Evolutionary conservation across 2,113 vertebrate species (phyloP), one percentile per base, ranked within the genome.

Genomic region (Camarhynchus parvulus): DNA sequence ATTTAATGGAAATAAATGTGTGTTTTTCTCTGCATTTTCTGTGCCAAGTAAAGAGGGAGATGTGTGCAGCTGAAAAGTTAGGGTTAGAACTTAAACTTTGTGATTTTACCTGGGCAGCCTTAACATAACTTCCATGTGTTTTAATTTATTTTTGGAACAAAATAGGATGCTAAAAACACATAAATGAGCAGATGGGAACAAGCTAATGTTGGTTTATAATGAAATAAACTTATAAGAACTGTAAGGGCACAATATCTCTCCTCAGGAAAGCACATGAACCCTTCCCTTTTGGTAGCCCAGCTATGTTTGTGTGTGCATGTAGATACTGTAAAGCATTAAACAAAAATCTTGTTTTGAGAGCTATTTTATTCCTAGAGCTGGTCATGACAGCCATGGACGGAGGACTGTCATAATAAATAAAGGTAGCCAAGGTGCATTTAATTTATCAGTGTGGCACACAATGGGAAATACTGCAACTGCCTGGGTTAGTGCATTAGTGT

Each of bases 381-480:
- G 78, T 52, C 50, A 70, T 49, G 42, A 30, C 33, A 93, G 15
- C 33, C 58, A 41, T n/a, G 66, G 64, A 83, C 72, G 69, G 73
- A 94, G 93, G 52, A 41, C 35, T 85, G 24, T 83, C 49, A 87
- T 84, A 78, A 82, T 39, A 50, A 95, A 56, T 50, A 86, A 49
- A 96, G 61, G 61, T 70, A 70, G 72, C 68, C 64, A 95, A 89
- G 73, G 59, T 82, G 62, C 17, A 39, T 81, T 91, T 95, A 88
- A 94, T 94, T 90, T 95, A 39, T 49, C 56, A 74, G 76, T 87
- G 56, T 92, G 92, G 79, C 62, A 92, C 73, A 90, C 3, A 15
- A 83, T 90, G 83, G 76, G 88, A 97, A 97, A 95, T 80, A 83
- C 79, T 95, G 76, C 92, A 93, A 35, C 92, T 95, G 94, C 78